Evolutionary conservation across 1,140 invertebrate species (phyloP).

Genomic region (Drosophila punjabiensis): DNA sequence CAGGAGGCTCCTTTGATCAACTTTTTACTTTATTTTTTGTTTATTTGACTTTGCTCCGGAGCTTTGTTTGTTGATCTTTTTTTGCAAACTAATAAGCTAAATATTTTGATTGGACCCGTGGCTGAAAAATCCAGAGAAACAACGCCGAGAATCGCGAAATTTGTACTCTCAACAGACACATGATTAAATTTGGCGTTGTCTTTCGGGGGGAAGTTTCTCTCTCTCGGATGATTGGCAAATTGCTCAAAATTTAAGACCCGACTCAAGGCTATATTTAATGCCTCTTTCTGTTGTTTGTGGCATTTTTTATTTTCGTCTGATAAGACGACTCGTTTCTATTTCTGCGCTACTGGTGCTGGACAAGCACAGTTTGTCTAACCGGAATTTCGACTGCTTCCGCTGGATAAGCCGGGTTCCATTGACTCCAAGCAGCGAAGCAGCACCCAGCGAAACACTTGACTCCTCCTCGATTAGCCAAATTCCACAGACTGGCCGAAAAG

Average conservation of each 20-base stretch:
- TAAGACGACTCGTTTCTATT: slow-evolving; percentile 36
- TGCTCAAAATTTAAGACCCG: slow-evolving; percentile 62
- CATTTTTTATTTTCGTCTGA: slow-evolving; percentile 32
- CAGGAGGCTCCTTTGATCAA: slow-evolving; percentile 30
- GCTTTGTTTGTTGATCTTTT: slow-evolving; percentile 36
- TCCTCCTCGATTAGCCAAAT: slow-evolving; percentile 70
- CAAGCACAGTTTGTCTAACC: slow-evolving; percentile 13
- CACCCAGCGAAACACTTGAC: slow-evolving; percentile 50
- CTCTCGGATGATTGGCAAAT: slow-evolving; percentile 71
- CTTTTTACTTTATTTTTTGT: slow-evolving; percentile 15
- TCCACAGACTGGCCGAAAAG: slow-evolving; percentile 43
- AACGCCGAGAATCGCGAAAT: slow-evolving; percentile 40
- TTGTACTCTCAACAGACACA: slow-evolving; percentile 41
- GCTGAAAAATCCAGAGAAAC: slow-evolving; percentile 29
- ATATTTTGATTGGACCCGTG: slow-evolving; percentile 72
- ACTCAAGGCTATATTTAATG: slow-evolving; percentile 63
- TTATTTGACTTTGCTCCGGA: slow-evolving; percentile 54
- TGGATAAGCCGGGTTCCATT: slow-evolving; percentile 43
- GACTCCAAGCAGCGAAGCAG: slow-evolving; percentile 28
- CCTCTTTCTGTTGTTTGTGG: slow-evolving; percentile 5
- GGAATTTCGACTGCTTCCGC: slow-evolving; percentile 40
- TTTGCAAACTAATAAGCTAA: slow-evolving; percentile 77
- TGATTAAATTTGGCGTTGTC: slow-evolving; percentile 61
- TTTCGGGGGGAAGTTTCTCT: slow-evolving; percentile 31
- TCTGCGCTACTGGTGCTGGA: slow-evolving; percentile 23